Evolutionary conservation across 2,888 invertebrate species (phyloP).

Genomic region (Melanostoma scalare): DNA sequence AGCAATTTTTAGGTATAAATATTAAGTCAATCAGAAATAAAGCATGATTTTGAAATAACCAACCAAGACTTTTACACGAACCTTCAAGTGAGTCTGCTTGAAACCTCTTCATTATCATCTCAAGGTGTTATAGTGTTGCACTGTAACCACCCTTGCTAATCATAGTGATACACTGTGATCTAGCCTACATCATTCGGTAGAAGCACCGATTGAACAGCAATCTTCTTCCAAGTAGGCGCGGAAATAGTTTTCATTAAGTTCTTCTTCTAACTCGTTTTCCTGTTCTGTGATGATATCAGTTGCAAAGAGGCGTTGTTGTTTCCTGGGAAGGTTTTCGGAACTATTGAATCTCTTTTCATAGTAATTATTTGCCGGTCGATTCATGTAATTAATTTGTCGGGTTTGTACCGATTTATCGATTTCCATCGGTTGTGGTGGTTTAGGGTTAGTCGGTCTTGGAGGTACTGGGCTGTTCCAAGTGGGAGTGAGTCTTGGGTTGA

Average conservation of each 20-base stretch:
- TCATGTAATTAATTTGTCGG: conserved; percentile 35
- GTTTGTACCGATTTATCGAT: conserved; percentile 31
- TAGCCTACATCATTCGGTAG: too few relatives aligned
- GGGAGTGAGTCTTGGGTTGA: neutral
- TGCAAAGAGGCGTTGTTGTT: conserved; percentile 38
- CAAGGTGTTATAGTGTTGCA: too few relatives aligned
- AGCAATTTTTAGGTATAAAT: too few relatives aligned
- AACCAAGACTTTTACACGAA: too few relatives aligned
- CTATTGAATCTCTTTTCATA: neutral
- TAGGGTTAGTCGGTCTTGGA: conserved; percentile 22
- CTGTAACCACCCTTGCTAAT: too few relatives aligned
- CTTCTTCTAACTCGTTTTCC: neutral
- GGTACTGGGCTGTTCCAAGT: neutral
- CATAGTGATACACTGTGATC: too few relatives aligned
- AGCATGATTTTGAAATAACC: too few relatives aligned
- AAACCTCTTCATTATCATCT: too few relatives aligned
- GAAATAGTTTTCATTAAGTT: conserved; percentile 7
- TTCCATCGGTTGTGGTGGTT: conserved; percentile 38
- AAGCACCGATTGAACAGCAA: too few relatives aligned
- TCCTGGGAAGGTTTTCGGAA: conserved; percentile 10
- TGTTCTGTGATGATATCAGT: neutral
- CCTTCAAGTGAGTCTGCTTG: too few relatives aligned
- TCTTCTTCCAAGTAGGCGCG: conserved; percentile 13
- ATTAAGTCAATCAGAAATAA: too few relatives aligned
- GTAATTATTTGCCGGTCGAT: conserved; percentile 30